A percentile compares a stretch with the other conserved stretches of the same genome.
Evolutionary conservation across 2,888 invertebrate species (phyloP).

Genomic region (Bimastos eiseni): DNA sequence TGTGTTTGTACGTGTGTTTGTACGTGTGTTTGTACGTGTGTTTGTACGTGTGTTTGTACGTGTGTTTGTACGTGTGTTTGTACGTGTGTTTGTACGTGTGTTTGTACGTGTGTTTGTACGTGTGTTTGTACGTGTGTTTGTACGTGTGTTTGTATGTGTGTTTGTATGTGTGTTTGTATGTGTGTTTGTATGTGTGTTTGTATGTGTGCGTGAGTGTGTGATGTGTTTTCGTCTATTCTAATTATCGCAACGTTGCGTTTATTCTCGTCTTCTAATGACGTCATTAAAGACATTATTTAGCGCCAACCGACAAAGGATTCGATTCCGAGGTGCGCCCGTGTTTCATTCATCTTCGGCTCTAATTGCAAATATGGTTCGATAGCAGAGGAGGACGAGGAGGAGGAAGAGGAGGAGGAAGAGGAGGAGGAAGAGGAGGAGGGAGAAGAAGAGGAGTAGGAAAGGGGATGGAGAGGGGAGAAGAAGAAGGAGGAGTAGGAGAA

Average conservation of each 20-base stretch:
- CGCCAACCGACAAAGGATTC: background rate
- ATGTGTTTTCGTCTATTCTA: background rate
- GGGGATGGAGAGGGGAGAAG: no score
- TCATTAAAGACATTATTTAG: background rate
- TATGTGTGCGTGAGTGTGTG: background rate
- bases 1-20: background rate
- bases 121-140: no score
- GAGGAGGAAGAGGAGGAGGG: no score
- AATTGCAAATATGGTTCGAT: background rate
- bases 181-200: background rate
- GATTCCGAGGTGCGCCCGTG: background rate
- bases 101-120: no score
- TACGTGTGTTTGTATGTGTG: background rate
- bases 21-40: background rate
- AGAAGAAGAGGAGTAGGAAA: no score
- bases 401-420: no score
- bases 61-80: no score
- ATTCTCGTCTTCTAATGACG: background rate
- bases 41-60: background rate
- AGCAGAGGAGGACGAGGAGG: no score
- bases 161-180: background rate
- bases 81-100: no score
- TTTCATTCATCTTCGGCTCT: background rate
- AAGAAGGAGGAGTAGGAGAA: no score
- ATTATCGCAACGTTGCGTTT: background rate